These are phyloP conservation scores for Apteryx owenii DNA, from an alignment of 2,113 vertebrate genomes.

Conservation along the genomic window DNA sequence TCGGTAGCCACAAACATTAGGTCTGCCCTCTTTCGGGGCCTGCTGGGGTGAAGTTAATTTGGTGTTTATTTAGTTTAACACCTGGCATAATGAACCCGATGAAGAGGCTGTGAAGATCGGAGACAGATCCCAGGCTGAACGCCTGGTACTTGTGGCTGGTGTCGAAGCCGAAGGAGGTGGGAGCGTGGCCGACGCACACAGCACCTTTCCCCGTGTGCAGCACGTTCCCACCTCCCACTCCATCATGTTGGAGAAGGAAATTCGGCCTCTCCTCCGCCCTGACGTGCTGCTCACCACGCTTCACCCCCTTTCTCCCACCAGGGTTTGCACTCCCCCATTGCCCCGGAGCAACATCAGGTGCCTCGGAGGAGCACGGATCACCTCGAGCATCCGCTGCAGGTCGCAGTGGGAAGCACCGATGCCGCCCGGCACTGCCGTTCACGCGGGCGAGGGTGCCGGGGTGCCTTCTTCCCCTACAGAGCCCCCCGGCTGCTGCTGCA, in stretches of 20 bases:
- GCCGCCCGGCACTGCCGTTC: too few species aligned
- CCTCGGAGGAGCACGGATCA: neutral
- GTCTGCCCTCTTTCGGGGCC: neutral
- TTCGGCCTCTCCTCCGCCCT: neutral
- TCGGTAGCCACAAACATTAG: neutral
- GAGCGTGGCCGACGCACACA: neutral
- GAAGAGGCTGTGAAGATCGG: neutral
- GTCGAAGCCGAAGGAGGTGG: rapidly evolving
- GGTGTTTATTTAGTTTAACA: conserved; percentile 2
- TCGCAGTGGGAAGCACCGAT: neutral
- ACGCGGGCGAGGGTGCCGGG: too few species aligned
- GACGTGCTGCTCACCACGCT: rapidly evolving
- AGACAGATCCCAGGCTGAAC: neutral
- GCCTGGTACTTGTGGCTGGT: rapidly evolving
- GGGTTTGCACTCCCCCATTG: neutral
- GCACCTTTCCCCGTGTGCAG: neutral
- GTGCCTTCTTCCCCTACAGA: neutral
- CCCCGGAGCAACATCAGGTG: neutral
- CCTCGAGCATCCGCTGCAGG: neutral
- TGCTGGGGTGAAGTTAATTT: neutral
- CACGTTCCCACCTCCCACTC: neutral
- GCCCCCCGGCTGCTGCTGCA: rapidly evolving
- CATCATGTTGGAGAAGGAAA: rapidly evolving
- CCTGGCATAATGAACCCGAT: neutral
- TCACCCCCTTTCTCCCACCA: neutral